Evolutionary conservation across 2,888 invertebrate species (phyloP), one percentile per base, ranked within the genome.

Genomic region (Nysson spinosus): DNA sequence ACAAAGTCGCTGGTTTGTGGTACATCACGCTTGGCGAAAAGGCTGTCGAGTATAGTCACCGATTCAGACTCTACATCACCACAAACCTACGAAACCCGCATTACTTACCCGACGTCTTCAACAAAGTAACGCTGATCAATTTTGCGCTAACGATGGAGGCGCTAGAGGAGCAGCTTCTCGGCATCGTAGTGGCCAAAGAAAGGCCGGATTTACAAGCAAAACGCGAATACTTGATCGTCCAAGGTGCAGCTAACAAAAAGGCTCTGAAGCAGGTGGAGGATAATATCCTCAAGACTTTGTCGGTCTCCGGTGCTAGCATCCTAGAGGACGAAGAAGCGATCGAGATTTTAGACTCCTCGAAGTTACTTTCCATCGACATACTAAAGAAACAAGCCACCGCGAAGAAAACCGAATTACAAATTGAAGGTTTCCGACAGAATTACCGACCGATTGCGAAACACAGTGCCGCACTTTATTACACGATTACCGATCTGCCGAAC

Each of bases 271-370:
- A 91, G 71, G 90, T 91, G 32, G 92, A 93, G 81, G 90, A 91
- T 66, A 91, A 90, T 79, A 92, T 93, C 71, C 83, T 93, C 9
- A 87, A 87, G 58, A 91, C 91, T 3, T 83, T 93, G 2, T 90
- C 91, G 0, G 86, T 89, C 11, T 87, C 89, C 1, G 89, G 90
- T 61, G 89, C 90, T 2, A 92, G 92, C 80, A 91, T 93, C 64
- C 87, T 93, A 30, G 93, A 93, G 78, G 92, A 93, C 79, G 92
- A 92, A 77, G 88, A 88, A 19, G 91, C 93, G 5, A 91, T 93
- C 60, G 88, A 90, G 75, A 89, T 90, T 39, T 84, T 93, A 19
- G 91, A 92, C 77, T 88, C 90, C 9, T 91, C 92, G 0, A 92
- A 92, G 80, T 88, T 88, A 37, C 83, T 91, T 11, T 90, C 91